Evolutionary conservation across 2,888 invertebrate genomes (phyloP).

Genomic region (Aphodius sticticus): DNA sequence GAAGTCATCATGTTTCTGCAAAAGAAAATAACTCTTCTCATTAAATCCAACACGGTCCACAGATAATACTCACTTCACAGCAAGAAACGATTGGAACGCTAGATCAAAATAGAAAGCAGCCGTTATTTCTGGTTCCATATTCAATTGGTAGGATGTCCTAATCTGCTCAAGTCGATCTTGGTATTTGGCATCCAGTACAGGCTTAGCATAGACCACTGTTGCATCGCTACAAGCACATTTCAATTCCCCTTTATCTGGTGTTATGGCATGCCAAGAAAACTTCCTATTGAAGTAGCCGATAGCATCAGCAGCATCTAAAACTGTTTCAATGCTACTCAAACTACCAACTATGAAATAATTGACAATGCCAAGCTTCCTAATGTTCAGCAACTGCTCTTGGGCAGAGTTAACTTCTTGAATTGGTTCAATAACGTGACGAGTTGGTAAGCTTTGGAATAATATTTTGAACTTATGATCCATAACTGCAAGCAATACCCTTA

Average conservation of each 20-base stretch:
- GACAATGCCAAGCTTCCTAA: slow-evolving; percentile 84
- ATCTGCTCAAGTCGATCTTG: too few species aligned
- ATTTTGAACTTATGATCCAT: slow-evolving; percentile 96
- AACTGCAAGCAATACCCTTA: slow-evolving; percentile 64
- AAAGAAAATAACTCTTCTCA: too few species aligned
- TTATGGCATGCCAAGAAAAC: slow-evolving; percentile 74
- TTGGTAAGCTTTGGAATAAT: slow-evolving; percentile 86
- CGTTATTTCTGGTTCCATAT: slow-evolving; percentile 76
- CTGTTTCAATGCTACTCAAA: slow-evolving; percentile 69
- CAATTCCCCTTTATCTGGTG: slow-evolving; percentile 77
- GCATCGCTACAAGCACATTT: slow-evolving; percentile 81
- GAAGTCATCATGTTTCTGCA: too few species aligned
- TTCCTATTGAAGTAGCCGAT: slow-evolving; percentile 81
- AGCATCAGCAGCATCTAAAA: slow-evolving; percentile 68
- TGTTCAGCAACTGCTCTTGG: slow-evolving; percentile 73
- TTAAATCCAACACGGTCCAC: too few species aligned
- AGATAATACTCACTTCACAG: slow-evolving; percentile 73
- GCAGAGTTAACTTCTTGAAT: slow-evolving; percentile 65
- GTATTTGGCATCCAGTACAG: slow-evolving; percentile 76
- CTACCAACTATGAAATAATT: slow-evolving; percentile 88
- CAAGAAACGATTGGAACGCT: slow-evolving; percentile 74
- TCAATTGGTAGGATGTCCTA: too few species aligned
- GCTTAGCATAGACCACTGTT: slow-evolving; percentile 77
- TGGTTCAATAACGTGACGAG: slow-evolving; percentile 85
- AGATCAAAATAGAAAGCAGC: slow-evolving; percentile 91